A percentile compares a stretch with the other conserved stretches of the same genome.
phyloP scores from a whole-genome alignment of 1,140 invertebrate species.

The Diorhabda carinulata region DNA sequence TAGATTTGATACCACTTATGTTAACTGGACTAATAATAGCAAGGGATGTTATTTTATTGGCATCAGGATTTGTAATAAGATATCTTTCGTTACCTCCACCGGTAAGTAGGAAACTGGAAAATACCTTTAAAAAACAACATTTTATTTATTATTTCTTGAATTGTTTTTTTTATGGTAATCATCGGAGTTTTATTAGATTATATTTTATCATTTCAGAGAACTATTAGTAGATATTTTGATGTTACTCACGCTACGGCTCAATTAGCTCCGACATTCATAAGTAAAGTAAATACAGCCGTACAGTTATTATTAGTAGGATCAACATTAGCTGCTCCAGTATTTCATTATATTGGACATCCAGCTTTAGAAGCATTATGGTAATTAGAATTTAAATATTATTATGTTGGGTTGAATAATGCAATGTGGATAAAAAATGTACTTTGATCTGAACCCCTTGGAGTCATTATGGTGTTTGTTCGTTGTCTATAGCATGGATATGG shows the following conservation, averaged over 20 bases:
- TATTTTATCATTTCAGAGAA: conserved; percentile 62
- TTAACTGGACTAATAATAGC: conserved; percentile 81
- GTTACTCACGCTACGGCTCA: conserved; percentile 85
- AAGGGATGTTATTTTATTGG: conserved; percentile 78
- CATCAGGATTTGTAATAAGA: conserved; percentile 81
- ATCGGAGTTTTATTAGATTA: no score
- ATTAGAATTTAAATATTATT: conserved; percentile 18
- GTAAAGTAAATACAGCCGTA: conserved; percentile 90
- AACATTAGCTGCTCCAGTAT: conserved; percentile 81
- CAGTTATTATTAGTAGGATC: conserved; percentile 77
- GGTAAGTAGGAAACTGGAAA: conserved; percentile 53
- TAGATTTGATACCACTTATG: conserved; percentile 77
- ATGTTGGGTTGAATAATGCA: no score
- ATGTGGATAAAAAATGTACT: no score
- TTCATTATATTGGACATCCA: conserved; percentile 74
- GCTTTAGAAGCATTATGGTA: conserved; percentile 73
- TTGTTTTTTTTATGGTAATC: no score
- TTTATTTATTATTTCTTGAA: no score
- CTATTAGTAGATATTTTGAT: conserved; percentile 85
- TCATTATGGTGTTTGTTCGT: no score
- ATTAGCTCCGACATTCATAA: conserved; percentile 83
- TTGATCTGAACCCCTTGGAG: no score
- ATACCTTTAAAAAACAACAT: no score
- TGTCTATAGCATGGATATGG: no score
- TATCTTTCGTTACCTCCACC: conserved; percentile 86